phyloP scores from a whole-genome alignment of 2,797 vertebrate species.

The Allobates femoralis region DNA sequence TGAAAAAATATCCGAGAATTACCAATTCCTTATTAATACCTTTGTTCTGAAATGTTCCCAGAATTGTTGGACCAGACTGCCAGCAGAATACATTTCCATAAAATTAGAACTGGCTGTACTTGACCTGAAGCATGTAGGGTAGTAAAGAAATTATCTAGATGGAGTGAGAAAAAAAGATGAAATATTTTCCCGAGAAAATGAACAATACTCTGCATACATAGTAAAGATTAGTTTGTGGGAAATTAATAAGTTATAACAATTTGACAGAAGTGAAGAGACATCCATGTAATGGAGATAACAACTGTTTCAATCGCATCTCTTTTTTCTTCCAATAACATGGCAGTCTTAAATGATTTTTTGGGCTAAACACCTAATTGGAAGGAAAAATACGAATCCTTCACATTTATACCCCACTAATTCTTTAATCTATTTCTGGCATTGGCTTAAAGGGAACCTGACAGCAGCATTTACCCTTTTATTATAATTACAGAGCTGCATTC shows the following conservation, averaged over 20 bases:
- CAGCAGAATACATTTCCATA: conserved; percentile 53
- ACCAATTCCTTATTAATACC: conserved; percentile 28
- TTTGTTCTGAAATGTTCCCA: conserved; percentile 50
- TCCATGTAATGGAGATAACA: neutral
- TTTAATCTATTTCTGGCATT: no score
- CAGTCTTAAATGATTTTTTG: no score
- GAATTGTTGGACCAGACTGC: conserved; percentile 37
- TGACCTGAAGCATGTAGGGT: conserved; percentile 31
- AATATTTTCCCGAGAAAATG: neutral
- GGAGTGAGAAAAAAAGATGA: conserved; percentile 8
- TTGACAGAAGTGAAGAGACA: neutral
- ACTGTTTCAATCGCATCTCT: neutral
- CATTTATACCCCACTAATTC: no score
- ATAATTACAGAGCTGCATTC: no score
- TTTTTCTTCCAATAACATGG: no score
- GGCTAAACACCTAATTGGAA: no score
- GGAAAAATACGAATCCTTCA: no score
- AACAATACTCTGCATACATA: conserved; percentile 1
- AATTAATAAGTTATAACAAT: neutral
- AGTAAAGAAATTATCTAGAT: conserved; percentile 33
- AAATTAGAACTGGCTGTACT: conserved; percentile 8
- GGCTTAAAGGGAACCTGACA: no score
- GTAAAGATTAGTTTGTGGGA: neutral
- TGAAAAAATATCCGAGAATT: conserved; percentile 15
- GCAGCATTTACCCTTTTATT: no score